Base-by-base conservation (phyloP, 2,797 vertebrate genomes). In the Sebastes baramenuke region DNA sequence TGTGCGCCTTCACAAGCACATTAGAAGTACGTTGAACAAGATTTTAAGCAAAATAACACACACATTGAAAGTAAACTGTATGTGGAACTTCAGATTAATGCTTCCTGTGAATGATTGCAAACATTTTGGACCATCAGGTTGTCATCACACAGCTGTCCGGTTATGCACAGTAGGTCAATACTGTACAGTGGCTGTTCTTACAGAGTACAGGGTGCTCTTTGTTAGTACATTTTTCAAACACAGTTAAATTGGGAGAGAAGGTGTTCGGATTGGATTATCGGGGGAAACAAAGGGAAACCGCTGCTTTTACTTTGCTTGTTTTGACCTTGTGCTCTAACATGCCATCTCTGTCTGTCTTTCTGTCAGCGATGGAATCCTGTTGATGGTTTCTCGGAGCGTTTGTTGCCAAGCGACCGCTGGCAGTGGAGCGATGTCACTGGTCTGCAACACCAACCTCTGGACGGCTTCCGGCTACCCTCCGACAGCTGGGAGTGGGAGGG, bases 381-480 rank as follows among this genome's bases (percentile, higher is more conserved):
- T 62, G 97, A 97, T 8, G 97, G 98, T 77, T 99, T 99, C 94
- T 98, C 98, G 0, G 97, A 98, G 54, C 97, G 96, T 52, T 91
- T 99, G 76, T 92, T 99, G 84, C 98, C 97, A 2, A 99, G 98
- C 22, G 99, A 99, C 93, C 98, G 99, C 91, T 99, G 99, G 98
- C 96, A 96, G 66, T 99, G 98, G 98, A 99, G 99, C 11, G 97
- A 99, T 72, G 94, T 97, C 90, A 97, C 97, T 0, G 99, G 99
- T 58, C 95, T 99, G 62, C 96, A 97, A 77, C 96, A 97, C 75
- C 97, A 97, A 87, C 96, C 95, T 2, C 94, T 97, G 56, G 95
- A 96, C 69, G 87, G 93, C 84, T 98, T 98, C 91, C 91, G 55
- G 8, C 95, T 99, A 66, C 96, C 97, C 24, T 99, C 98, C 0